A percentile compares a stretch with the other conserved stretches of the same genome.
phyloP scores from a whole-genome alignment of 2,888 invertebrate genomes.

The Cremastinae sp. region DNA sequence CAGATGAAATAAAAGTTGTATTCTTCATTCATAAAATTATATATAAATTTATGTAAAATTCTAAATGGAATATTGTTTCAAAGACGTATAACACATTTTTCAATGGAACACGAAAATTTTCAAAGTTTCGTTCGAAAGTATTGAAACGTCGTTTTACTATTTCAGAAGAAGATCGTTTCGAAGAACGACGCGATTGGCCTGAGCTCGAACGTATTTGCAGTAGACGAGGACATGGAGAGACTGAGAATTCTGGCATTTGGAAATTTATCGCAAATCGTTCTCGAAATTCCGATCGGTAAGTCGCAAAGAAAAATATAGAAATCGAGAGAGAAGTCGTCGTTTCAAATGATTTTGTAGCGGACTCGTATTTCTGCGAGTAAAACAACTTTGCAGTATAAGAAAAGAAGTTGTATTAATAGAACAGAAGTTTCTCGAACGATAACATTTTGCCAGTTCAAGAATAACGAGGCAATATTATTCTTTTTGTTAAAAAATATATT shows the following conservation, averaged over 20 bases:
- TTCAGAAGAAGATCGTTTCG: slow-evolving; percentile 33
- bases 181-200: slow-evolving; percentile 22
- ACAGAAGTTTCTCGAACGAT: slow-evolving; percentile 11
- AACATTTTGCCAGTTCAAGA: slow-evolving; percentile 10
- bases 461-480: slow-evolving; percentile 27
- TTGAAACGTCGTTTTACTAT: slow-evolving; percentile 11
- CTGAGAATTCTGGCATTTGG: slow-evolving; percentile 64
- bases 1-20: too few species aligned
- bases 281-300: slow-evolving; percentile 67
- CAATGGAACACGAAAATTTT: slow-evolving; percentile 22
- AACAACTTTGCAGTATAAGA: neutral
- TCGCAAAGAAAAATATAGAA: slow-evolving; percentile 1
- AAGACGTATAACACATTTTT: neutral
- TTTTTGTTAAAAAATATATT: slow-evolving; percentile 16
- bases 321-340: neutral
- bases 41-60: too few species aligned
- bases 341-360: neutral
- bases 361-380: neutral
- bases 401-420: slow-evolving; percentile 46
- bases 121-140: neutral
- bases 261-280: slow-evolving; percentile 62
- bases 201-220: slow-evolving; percentile 51
- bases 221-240: slow-evolving; percentile 56
- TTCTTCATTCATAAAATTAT: too few species aligned
- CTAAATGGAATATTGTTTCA: neutral